A percentile compares a stretch with the other conserved stretches of the same genome.
phyloP scores from a whole-genome alignment of 2,888 invertebrate species.

The Ariolimax columbianus region DNA sequence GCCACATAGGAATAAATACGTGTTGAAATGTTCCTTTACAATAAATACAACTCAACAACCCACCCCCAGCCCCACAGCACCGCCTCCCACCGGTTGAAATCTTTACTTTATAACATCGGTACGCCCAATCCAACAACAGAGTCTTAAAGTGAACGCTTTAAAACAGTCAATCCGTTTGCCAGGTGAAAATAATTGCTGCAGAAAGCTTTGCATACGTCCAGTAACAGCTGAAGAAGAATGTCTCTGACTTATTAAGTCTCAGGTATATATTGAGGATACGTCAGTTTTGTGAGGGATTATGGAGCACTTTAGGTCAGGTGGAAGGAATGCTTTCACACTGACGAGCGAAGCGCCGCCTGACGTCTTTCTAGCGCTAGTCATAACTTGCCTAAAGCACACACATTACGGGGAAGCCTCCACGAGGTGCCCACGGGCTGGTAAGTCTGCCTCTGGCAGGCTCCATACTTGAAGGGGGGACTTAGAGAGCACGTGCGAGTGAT shows the following conservation, averaged over 20 bases:
- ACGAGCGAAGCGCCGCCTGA: not conserved
- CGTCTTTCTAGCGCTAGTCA: not conserved
- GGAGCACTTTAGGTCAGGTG: not conserved
- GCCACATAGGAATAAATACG: too few relatives aligned
- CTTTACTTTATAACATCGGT: too few relatives aligned
- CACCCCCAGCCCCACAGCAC: too few relatives aligned
- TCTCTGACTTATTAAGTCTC: constrained; percentile 6
- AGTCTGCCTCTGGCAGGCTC: not conserved
- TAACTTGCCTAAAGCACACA: constrained; percentile 17
- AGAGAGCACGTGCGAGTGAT: constrained; percentile 8
- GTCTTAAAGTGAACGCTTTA: too few relatives aligned
- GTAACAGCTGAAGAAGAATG: not conserved
- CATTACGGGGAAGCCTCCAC: constrained; percentile 1
- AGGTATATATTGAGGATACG: not conserved
- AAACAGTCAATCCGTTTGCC: too few relatives aligned
- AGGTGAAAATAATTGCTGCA: too few relatives aligned
- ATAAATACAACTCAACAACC: too few relatives aligned
- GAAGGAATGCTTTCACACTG: not conserved
- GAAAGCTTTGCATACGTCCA: too few relatives aligned
- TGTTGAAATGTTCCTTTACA: too few relatives aligned
- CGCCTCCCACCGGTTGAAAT: too few relatives aligned
- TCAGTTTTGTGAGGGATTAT: not conserved
- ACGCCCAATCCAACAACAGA: too few relatives aligned
- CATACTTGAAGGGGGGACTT: not conserved
- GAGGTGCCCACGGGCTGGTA: not conserved